These are phyloP conservation scores for Trachymyrmex septentrionalis DNA, from an alignment of 1,140 invertebrate genomes.

Conservation along the genomic window DNA sequence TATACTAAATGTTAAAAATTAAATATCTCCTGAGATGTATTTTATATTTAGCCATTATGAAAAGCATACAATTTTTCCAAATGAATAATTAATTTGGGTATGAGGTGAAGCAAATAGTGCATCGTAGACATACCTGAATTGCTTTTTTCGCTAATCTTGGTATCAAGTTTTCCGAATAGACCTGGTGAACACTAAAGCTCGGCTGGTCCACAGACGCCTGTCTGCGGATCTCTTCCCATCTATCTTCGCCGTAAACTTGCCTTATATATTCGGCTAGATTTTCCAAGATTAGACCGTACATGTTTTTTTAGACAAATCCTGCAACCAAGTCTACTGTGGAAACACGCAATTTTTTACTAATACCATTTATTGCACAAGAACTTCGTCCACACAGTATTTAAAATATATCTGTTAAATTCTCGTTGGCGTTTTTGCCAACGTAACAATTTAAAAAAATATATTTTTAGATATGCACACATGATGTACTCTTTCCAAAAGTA, in stretches of 20 bases:
- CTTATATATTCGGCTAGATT: slow-evolving; percentile 97
- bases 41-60: background rate
- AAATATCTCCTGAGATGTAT: background rate
- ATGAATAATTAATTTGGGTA: too few relatives aligned
- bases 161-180: slow-evolving; percentile 96
- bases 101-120: too few relatives aligned
- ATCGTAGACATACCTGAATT: slow-evolving; percentile 90
- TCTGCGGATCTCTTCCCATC: slow-evolving; percentile 95
- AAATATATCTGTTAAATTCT: background rate
- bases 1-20: too few relatives aligned
- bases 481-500: background rate
- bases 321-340: slow-evolving; percentile 35
- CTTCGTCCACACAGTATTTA: background rate
- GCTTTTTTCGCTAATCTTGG: slow-evolving; percentile 94
- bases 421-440: background rate
- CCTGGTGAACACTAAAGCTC: slow-evolving; percentile 96
- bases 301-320: slow-evolving; percentile 85
- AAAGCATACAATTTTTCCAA: background rate
- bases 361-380: background rate
- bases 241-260: slow-evolving; percentile 95
- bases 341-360: slow-evolving; percentile 24
- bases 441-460: too few relatives aligned
- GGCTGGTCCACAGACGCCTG: slow-evolving; percentile 94
- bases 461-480: background rate
- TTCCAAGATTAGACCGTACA: slow-evolving; percentile 98